A percentile compares a stretch with the other conserved stretches of the same genome.
Evolutionary conservation across 1,140 invertebrate genomes (phyloP).

Genomic region (Bombus terrestris): DNA sequence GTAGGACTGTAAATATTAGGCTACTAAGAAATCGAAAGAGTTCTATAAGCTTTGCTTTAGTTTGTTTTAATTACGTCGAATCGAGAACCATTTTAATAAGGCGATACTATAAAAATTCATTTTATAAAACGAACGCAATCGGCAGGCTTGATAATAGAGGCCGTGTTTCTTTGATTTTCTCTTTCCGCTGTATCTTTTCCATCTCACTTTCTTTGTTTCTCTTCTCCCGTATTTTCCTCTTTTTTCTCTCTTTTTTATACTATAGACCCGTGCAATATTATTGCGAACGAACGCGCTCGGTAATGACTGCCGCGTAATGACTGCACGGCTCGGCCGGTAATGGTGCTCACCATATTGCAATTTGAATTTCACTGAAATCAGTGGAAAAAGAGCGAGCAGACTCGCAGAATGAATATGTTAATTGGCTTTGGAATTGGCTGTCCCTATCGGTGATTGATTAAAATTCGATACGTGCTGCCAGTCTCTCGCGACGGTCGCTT

Average conservation of each 20-base stretch:
- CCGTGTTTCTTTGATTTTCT: neutral
- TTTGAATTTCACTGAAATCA: constrained; percentile 66
- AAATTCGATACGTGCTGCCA: constrained; percentile 76
- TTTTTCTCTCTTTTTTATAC: constrained; percentile 26
- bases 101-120: constrained; percentile 61
- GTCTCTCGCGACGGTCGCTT: constrained; percentile 54
- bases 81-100: constrained; percentile 36
- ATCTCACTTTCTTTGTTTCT: neutral
- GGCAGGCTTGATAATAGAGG: constrained; percentile 28
- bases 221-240: neutral
- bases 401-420: constrained; percentile 78
- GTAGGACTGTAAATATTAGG: neutral
- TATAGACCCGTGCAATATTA: constrained; percentile 45
- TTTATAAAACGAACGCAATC: constrained; percentile 23
- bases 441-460: constrained; percentile 80
- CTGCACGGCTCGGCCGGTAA: constrained; percentile 25
- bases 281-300: constrained; percentile 37
- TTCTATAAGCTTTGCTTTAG: neutral
- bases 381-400: constrained; percentile 54
- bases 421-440: constrained; percentile 79
- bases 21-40: neutral
- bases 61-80: neutral
- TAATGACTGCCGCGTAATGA: constrained; percentile 62
- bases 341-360: constrained; percentile 60
- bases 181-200: neutral